phyloP scores from a whole-genome alignment of 2,888 invertebrate species.

The Hipparchia semele region DNA sequence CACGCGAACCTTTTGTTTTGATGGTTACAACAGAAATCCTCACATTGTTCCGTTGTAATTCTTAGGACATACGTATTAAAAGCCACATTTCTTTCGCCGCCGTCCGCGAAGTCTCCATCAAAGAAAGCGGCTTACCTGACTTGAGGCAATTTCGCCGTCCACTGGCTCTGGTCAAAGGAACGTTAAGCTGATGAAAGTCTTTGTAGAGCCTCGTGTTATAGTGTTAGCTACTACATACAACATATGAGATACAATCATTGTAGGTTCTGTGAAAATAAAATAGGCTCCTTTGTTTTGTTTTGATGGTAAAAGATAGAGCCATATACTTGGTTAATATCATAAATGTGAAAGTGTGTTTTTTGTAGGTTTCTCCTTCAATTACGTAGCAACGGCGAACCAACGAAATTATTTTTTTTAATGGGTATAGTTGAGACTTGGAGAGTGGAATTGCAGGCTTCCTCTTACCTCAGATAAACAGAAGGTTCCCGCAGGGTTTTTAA shows the following conservation, averaged over 20 bases:
- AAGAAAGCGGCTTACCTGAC: slow-evolving; percentile 79
- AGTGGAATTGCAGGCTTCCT: too few relatives aligned
- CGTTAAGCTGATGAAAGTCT: slow-evolving; percentile 68
- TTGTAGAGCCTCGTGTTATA: slow-evolving; percentile 53
- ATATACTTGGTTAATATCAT: too few relatives aligned
- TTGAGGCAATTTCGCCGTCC: slow-evolving; percentile 79
- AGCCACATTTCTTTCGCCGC: slow-evolving; percentile 40
- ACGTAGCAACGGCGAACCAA: too few relatives aligned
- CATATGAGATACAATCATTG: slow-evolving; percentile 31
- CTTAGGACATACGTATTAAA: slow-evolving; percentile 33
- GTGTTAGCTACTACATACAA: slow-evolving; percentile 31
- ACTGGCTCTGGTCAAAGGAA: slow-evolving; percentile 67
- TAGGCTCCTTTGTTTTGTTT: not conserved
- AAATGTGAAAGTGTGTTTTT: too few relatives aligned
- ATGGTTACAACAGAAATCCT: slow-evolving; percentile 8
- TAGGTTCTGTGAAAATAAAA: slow-evolving; percentile 22
- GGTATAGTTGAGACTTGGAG: too few relatives aligned
- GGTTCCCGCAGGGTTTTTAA: too few relatives aligned
- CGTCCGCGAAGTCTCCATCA: slow-evolving; percentile 54
- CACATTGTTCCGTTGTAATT: slow-evolving; percentile 21
- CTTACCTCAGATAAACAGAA: too few relatives aligned
- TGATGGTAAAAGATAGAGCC: not conserved
- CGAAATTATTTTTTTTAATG: too few relatives aligned
- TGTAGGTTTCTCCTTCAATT: too few relatives aligned
- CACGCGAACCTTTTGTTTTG: slow-evolving; percentile 24